Base-by-base conservation (phyloP, 2,113 vertebrate species). In the Hassar affinis region DNA sequence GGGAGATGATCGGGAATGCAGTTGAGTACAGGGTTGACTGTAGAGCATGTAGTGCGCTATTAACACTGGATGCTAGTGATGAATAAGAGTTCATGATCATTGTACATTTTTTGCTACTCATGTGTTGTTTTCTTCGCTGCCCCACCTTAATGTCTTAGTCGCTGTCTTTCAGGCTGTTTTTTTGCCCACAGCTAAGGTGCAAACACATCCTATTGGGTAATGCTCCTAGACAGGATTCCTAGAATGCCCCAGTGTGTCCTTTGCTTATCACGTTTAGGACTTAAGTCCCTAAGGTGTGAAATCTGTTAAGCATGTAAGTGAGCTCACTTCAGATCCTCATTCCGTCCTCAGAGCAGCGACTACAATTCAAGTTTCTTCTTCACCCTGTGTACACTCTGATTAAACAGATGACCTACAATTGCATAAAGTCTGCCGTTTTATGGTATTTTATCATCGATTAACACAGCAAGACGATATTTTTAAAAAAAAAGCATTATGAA, bases 401-500 rank as follows among this genome's bases (percentile, higher is more conserved):
- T 86, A 78, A 76, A 85, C 79, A 42, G 38, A 78, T 84, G 12
- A 71, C 81, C 83, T 79, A 77, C 38, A 86, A 87, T 90, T 90
- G 87, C n/a, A 81, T 88, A 89, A 91, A 87, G 87, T 61, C 78
- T 82, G 85, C 84, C 81, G 71, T 75, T 85, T 82, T 59, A 33
- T 5, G 33, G 7, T 72, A 47, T 7, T 47, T 72, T 25, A 27
- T 17, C 27, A 33, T 1, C 8, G 22, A 72, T 17, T 3, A 14
- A 47, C 22, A 71, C 6, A 47, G 42, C 12, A 4, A 30, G n/a
- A 72, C 66, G 27, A 27, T 68, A 20, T 42, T 42, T 42, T 51
- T n/a, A 68, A 68, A 30, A 25, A 52, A 49, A 33, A 30, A 74
- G 2, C 4, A 72, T 45, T 71, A 25, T 72, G 5, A 7, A 72